Base-by-base conservation (phyloP, 2,888 invertebrate genomes). In the Drosophila aldrichi region DNA sequence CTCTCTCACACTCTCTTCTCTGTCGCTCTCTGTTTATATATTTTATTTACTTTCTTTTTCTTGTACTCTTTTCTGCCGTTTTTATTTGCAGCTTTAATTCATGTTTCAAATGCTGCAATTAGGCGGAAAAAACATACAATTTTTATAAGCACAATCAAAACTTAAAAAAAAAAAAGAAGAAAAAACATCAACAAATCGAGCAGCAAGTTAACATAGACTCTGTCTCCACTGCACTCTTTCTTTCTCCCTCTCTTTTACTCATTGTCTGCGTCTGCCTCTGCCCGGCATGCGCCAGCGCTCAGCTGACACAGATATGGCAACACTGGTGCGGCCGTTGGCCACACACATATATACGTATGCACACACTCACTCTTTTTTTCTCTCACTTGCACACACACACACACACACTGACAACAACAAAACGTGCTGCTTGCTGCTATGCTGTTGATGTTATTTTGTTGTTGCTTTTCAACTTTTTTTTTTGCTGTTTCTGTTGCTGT, bases 261-360 rank as follows among this genome's bases (percentile, higher is more conserved):
- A 25, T 10, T 2, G 10, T 48, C 43, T 43, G 43, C 38, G 16
- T 18, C 60, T 63, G 36, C 44, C 49, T 36, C 29, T 22, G 22
- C 20, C 66, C 72, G 77, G 81, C 77, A 80, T 71, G 67, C 60
- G 71, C 41, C n/a, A 46, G 40, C 55, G 49, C 65, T 73, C 66
- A 66, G 80, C 55, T 80, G 82, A 79, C 80, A 82, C 79, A 68
- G 79, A 80, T 80, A 79, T 72, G 79, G 82, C 79, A 79, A 79
- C 79, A 63, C 81, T 80, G 80, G 68, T 52, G 7, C 44, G 55
- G 61, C 75, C 69, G 65, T 65, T 71, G 51, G 55, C 55, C 65
- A 61, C 57, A 48, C 41, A 40, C 40, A 46, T 36, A 41, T 25
- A 38, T 29, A 46, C 16, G 29, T 14, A 62, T 61, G 57, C 56